Evolutionary conservation across 2,888 invertebrate species (phyloP).

Genomic region (Apamea crenata): DNA sequence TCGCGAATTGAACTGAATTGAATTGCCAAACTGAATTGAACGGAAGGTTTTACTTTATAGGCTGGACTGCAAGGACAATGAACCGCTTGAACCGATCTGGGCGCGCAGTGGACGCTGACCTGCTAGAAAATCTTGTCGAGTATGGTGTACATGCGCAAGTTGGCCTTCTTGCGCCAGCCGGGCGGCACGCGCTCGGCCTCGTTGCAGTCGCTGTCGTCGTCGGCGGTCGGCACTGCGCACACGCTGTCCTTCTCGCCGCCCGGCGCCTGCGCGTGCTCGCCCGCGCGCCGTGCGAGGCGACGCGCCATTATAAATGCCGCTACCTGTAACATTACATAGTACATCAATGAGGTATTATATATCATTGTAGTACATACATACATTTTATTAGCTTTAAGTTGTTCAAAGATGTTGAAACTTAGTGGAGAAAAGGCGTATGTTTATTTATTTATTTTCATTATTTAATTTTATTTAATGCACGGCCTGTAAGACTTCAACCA

Average conservation of each 20-base stretch:
- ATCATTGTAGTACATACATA: no score
- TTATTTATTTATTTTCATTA: background rate
- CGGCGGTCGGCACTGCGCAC: slow-evolving; percentile 64
- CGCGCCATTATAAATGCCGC: slow-evolving; percentile 85
- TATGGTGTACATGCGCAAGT: slow-evolving; percentile 88
- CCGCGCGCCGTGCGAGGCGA: slow-evolving; percentile 67
- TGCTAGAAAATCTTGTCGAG: slow-evolving; percentile 90
- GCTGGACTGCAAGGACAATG: background rate
- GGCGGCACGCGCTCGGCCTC: slow-evolving; percentile 72
- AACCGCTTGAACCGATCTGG: background rate
- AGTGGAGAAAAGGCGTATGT: background rate
- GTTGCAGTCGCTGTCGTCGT: slow-evolving; percentile 74
- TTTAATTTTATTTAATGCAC: no score
- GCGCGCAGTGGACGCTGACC: slow-evolving; percentile 69
- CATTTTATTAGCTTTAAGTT: background rate
- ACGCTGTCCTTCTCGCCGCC: slow-evolving; percentile 53
- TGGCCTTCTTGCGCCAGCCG: slow-evolving; percentile 86
- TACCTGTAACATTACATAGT: slow-evolving; percentile 74
- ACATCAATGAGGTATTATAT: no score
- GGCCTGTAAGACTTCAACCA: background rate
- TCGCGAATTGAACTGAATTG: background rate
- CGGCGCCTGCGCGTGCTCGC: slow-evolving; percentile 52
- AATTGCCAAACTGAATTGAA: background rate
- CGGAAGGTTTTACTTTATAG: background rate
- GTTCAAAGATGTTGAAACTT: background rate